Conservation (phyloP, 1,140 invertebrate genomes). For the Papilio xuthus region DNA sequence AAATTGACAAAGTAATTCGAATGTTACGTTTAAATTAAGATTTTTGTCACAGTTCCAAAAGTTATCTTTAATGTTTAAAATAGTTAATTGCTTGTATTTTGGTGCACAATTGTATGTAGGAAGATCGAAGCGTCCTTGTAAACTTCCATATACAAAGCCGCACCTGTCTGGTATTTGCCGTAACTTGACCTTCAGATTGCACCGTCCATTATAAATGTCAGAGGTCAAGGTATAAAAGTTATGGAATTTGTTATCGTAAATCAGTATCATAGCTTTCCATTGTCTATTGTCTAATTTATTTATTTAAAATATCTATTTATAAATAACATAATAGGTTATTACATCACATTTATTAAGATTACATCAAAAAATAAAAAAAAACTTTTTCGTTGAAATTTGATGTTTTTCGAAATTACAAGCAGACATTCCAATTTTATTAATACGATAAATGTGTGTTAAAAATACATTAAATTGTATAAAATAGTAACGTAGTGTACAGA, state of each 20-base stretch:
- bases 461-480: not conserved
- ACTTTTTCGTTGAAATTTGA: too few relatives aligned
- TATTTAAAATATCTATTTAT: not conserved
- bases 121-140: not conserved
- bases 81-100: not conserved
- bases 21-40: not conserved
- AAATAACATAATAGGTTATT: not conserved
- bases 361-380: not conserved
- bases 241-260: not conserved
- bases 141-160: conserved; percentile 1
- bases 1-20: not conserved
- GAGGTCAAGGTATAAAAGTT: conserved; percentile 7
- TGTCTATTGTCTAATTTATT: not conserved
- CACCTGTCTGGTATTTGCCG: conserved; percentile 17
- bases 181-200: conserved; percentile 2
- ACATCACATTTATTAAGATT: not conserved
- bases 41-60: conserved; percentile 9
- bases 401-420: too few relatives aligned
- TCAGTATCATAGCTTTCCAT: conserved; percentile 12
- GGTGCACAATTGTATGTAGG: not conserved
- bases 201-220: conserved; percentile 2
- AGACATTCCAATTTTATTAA: too few relatives aligned
- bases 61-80: not conserved
- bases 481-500: not conserved
- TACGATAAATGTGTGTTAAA: too few relatives aligned